Conservation (phyloP, 2,888 invertebrate genomes). For the Cephus pulcher region DNA sequence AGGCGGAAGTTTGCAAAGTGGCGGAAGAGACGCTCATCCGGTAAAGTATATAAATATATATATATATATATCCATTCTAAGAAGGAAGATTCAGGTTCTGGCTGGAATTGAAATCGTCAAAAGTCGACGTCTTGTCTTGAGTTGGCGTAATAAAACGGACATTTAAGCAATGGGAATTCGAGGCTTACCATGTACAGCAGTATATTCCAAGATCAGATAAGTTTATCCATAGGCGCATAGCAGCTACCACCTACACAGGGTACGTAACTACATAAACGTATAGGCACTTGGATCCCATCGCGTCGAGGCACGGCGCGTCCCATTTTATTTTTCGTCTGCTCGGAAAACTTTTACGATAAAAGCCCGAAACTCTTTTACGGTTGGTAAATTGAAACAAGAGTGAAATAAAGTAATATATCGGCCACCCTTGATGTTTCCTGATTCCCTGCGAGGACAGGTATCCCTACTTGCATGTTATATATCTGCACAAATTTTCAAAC, state of each 20-base stretch:
- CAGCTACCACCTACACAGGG: background rate
- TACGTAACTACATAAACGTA: background rate
- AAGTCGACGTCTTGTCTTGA: background rate
- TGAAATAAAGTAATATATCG: slow-evolving; percentile 38
- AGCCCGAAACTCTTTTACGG: slow-evolving; percentile 44
- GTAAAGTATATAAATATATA: background rate
- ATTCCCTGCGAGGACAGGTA: background rate
- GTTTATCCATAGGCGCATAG: background rate
- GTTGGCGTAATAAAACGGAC: background rate
- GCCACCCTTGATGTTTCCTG: slow-evolving; percentile 1
- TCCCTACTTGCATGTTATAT: background rate
- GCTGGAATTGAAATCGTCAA: background rate
- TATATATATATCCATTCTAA: background rate
- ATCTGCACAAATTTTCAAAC: background rate
- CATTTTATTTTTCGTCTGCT: slow-evolving; percentile 11
- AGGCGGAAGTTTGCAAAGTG: background rate
- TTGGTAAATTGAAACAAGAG: slow-evolving; percentile 47
- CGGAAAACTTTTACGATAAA: slow-evolving; percentile 46
- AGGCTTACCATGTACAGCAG: background rate
- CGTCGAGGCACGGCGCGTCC: background rate
- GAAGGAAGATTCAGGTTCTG: background rate
- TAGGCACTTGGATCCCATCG: slow-evolving; percentile 3
- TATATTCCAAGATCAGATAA: background rate
- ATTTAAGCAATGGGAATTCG: background rate
- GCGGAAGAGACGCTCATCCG: background rate